Evolutionary conservation across 1,140 invertebrate genomes (phyloP).

Genomic region (Theocolax elegans): DNA sequence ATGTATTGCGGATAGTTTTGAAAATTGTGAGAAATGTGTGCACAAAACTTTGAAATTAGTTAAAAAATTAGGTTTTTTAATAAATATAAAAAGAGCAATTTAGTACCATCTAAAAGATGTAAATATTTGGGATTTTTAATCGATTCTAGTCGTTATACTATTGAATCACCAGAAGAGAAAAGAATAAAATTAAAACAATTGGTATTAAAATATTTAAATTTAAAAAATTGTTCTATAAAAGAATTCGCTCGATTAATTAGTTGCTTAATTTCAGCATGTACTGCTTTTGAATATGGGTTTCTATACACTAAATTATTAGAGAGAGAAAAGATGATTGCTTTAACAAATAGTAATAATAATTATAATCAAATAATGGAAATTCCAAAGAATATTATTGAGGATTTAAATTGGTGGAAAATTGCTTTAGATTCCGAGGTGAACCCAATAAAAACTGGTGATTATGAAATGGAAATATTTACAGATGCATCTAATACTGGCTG

Average conservation of each 20-base stretch:
- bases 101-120: neutral
- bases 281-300: neutral
- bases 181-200: neutral
- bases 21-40: constrained; percentile 9
- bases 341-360: constrained; percentile 7
- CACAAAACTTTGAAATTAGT: neutral
- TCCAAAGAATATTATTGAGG: constrained; percentile 9
- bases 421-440: neutral
- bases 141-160: neutral
- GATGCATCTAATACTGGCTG: constrained; percentile 40
- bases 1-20: neutral
- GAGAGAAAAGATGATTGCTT: neutral
- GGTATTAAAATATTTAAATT: neutral
- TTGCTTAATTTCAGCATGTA: neutral
- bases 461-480: constrained; percentile 25
- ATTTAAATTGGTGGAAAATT: constrained; percentile 38
- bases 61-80: neutral
- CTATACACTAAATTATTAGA: neutral
- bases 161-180: neutral
- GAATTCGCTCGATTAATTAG: neutral
- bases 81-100: neutral
- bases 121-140: constrained; percentile 5
- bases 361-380: constrained; percentile 33
- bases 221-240: neutral
- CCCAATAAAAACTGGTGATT: constrained; percentile 17